Evolutionary conservation across 2,797 vertebrate genomes (phyloP).

Genomic region (Oryzias sinensis): DNA sequence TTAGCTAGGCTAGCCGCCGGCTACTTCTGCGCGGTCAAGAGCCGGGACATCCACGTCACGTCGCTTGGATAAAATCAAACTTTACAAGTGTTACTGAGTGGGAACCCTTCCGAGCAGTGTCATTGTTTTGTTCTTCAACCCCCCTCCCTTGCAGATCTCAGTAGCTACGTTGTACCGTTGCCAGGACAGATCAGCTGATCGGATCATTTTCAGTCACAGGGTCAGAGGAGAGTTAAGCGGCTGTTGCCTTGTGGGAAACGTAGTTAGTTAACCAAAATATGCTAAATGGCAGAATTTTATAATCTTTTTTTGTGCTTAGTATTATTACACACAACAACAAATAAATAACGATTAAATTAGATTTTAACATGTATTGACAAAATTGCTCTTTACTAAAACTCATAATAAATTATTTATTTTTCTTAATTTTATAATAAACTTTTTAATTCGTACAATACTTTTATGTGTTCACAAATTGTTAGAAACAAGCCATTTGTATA

Average conservation of each 20-base stretch:
- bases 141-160: conserved; percentile 67
- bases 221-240: conserved; percentile 34
- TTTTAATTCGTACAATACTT: background rate
- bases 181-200: conserved; percentile 85
- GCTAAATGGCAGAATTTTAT: no score
- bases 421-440: background rate
- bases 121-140: conserved; percentile 77
- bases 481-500: conserved; percentile 12
- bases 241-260: conserved; percentile 62
- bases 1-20: no score
- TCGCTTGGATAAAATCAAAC: conserved; percentile 24
- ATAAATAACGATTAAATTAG: no score
- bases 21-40: conserved; percentile 5
- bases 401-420: no score
- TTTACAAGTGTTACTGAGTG: conserved; percentile 51
- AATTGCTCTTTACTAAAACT: no score
- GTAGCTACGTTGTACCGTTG: conserved; percentile 76
- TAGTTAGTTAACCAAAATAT: conserved; percentile 19
- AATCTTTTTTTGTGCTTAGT: no score
- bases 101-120: conserved; percentile 58
- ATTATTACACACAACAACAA: no score
- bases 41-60: conserved; percentile 18
- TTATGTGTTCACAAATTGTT: conserved; percentile 15
- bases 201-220: conserved; percentile 80
- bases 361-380: no score